phyloP scores from a whole-genome alignment of 1,140 invertebrate genomes.

The Cherax quadricarinatus region DNA sequence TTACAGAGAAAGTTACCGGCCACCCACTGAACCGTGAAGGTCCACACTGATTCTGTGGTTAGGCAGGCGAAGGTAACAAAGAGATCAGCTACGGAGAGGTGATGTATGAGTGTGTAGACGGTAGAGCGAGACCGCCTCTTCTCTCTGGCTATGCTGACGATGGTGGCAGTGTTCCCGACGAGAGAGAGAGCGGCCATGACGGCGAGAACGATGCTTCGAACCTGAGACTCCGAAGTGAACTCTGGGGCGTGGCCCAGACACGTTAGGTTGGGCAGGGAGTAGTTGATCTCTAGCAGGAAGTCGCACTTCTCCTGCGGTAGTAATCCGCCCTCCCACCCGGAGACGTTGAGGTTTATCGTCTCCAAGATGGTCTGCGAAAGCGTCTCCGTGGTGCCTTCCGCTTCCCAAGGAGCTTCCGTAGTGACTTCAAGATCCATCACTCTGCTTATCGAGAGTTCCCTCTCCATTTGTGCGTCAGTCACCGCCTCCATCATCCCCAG shows the following conservation, averaged over 20 bases:
- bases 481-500: background rate
- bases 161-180: constrained; percentile 85
- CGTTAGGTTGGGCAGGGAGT: constrained; percentile 34
- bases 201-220: constrained; percentile 82
- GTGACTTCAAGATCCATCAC: background rate
- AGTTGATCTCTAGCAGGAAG: constrained; percentile 18
- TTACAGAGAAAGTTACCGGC: constrained; percentile 88
- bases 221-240: constrained; percentile 77
- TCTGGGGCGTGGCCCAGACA: constrained; percentile 62
- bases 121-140: constrained; percentile 79
- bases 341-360: background rate
- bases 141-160: constrained; percentile 84
- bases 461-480: background rate
- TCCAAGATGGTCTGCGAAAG: background rate
- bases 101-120: constrained; percentile 87
- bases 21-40: constrained; percentile 86
- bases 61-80: constrained; percentile 89
- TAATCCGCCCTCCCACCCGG: constrained; percentile 2
- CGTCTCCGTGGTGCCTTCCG: background rate
- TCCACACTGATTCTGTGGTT: constrained; percentile 87
- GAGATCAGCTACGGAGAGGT: constrained; percentile 84
- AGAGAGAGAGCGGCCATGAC: constrained; percentile 85
- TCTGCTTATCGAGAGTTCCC: background rate
- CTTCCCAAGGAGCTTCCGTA: background rate
- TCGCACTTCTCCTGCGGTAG: constrained; percentile 29